Base-by-base conservation (phyloP, 2,888 invertebrate genomes). In the Callyntrura guangdongensis region DNA sequence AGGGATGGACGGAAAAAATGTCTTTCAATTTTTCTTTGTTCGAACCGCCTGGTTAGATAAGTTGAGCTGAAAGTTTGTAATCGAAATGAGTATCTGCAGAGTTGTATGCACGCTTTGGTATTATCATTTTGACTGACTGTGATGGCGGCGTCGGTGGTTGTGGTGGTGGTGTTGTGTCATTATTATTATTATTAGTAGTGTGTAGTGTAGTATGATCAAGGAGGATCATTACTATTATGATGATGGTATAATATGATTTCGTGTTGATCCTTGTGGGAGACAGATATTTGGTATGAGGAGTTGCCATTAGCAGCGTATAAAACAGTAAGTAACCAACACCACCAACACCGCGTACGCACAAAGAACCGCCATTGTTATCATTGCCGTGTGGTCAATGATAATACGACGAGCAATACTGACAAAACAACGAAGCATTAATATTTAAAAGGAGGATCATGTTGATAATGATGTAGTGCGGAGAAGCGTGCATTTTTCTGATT, bases 1-100 rank as follows among this genome's bases (percentile, higher is more conserved):
- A 90, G 86, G 81, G 90, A 90, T 90, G 90, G 90, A 90, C 86
- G 90, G 85, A 90, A 90, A 85, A 85, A 86, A 90, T 90, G 82
- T 85, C 90, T 90, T 90, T 82, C 86, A 82, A 90, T 90, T 90
- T 86, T 82, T 82, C 90, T 86, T 90, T 90, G 90, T 90, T 90
- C 72, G 67, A 90, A 86, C 90, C 90, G 90, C 90, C 90, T 72
- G 53, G 77, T 86, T 84, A 74, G 36, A 36, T 36, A 36, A 36
- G 36, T 36, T 36, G 36, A 36, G 36, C 36, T 36, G 36, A 36
- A 36, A 36, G 36, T 36, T 36, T 2, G 36, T 36, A 36, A 36
- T 36, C 36, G 36, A 36, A 36, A 36, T 36, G 6, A 36, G 36
- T 36, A 36, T 36, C 36, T 36, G 36, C 36, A 47, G 20, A 20